phyloP scores from a whole-genome alignment of 2,113 vertebrate genomes.

The Malurus elegans region DNA sequence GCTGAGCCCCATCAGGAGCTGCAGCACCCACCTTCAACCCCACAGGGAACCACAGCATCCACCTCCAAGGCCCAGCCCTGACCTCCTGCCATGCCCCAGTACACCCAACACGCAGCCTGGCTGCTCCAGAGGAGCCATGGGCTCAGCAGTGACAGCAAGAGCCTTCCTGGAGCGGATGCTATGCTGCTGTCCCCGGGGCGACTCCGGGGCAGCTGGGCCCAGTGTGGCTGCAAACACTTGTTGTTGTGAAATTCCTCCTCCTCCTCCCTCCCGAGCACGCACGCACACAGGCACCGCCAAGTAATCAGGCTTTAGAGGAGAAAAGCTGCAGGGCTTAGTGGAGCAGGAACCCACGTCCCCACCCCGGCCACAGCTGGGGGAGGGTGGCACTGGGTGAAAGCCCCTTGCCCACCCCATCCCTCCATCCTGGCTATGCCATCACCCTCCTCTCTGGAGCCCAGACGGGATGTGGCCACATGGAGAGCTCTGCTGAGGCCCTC shows the following conservation, averaged over 20 bases:
- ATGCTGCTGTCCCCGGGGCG: neutral
- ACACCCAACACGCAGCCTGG: neutral
- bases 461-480: rapidly evolving
- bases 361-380: slow-evolving; percentile 20
- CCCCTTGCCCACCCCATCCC: neutral
- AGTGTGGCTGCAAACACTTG: slow-evolving; percentile 36
- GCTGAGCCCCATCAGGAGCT: neutral
- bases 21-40: neutral
- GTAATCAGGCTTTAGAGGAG: slow-evolving; percentile 70
- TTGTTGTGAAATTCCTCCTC: slow-evolving; percentile 58
- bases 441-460: neutral
- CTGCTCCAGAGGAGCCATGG: neutral
- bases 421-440: neutral
- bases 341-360: slow-evolving; percentile 54
- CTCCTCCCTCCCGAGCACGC: slow-evolving; percentile 28
- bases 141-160: neutral
- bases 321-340: slow-evolving; percentile 66
- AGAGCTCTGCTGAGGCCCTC: neutral
- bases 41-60: rapidly evolving
- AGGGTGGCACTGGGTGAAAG: neutral
- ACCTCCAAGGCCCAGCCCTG: neutral
- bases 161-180: neutral
- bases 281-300: slow-evolving; percentile 47
- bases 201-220: slow-evolving; percentile 37
- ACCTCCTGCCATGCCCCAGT: neutral